Evolutionary conservation across 2,113 vertebrate species (phyloP).

Genomic region (Rattus norvegicus): GRCr8 NC_086031.1:107523501-107524000

Average conservation of each 20-base stretch:
- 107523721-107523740: too few species aligned
- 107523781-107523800: not conserved
- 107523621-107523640: not conserved
- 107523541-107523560: not conserved
- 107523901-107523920: not conserved
- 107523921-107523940: not conserved
- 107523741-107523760: too few species aligned
- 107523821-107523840: not conserved
- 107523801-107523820: not conserved
- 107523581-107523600: not conserved
- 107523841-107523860: not conserved
- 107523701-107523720: not conserved
- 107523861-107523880: not conserved
- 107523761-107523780: not conserved
- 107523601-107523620: not conserved
- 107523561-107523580: not conserved
- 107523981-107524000: not conserved
- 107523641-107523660: not conserved
- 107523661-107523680: not conserved
- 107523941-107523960: not conserved
- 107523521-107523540: not conserved
- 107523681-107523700: not conserved
- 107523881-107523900: not conserved
- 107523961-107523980: not conserved
- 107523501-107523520: too few species aligned